Evolutionary conservation across 2,888 invertebrate species (phyloP).

Genomic region (Lochmaea crataegi): DNA sequence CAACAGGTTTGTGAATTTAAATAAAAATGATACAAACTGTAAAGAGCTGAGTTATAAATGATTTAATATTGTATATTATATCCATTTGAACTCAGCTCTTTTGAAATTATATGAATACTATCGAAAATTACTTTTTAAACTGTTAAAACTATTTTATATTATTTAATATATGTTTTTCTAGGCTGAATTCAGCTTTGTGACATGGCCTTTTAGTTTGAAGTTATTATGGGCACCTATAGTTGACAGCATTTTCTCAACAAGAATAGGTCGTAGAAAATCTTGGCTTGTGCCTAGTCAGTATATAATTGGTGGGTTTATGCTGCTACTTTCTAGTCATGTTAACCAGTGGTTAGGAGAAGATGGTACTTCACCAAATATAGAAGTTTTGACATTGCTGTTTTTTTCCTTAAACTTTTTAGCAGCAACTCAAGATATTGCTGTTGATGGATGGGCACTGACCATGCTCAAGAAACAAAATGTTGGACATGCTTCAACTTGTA

Average conservation of each 20-base stretch:
- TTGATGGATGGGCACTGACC: conserved; percentile 99
- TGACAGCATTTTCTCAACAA: conserved; percentile 86
- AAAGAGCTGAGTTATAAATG: not conserved
- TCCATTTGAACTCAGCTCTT: too few relatives aligned
- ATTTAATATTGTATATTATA: too few relatives aligned
- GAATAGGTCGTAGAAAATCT: conserved; percentile 93
- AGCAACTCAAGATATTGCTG: conserved; percentile 99
- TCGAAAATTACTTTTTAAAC: too few relatives aligned
- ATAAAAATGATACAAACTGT: not conserved
- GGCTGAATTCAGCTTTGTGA: conserved; percentile 93
- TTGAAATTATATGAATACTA: too few relatives aligned
- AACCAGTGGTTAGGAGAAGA: conserved; percentile 79
- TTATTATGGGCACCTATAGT: conserved; percentile 98
- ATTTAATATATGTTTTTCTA: conserved; percentile 62
- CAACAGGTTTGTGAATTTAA: conserved; percentile 76
- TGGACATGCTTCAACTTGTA: conserved; percentile 98
- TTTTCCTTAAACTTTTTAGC: conserved; percentile 94
- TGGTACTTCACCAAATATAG: conserved; percentile 74
- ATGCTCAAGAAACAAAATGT: conserved; percentile 98
- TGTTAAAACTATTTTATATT: not conserved
- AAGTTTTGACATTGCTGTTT: conserved; percentile 85
- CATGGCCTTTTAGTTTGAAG: conserved; percentile 94
- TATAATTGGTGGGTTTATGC: conserved; percentile 89
- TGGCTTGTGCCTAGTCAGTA: conserved; percentile 97
- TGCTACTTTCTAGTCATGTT: conserved; percentile 78